These are phyloP conservation scores for Amphimedon queenslandica DNA, from an alignment of 37 sponge, comb jelly and placozoan species.

Conservation along the genomic window DNA sequence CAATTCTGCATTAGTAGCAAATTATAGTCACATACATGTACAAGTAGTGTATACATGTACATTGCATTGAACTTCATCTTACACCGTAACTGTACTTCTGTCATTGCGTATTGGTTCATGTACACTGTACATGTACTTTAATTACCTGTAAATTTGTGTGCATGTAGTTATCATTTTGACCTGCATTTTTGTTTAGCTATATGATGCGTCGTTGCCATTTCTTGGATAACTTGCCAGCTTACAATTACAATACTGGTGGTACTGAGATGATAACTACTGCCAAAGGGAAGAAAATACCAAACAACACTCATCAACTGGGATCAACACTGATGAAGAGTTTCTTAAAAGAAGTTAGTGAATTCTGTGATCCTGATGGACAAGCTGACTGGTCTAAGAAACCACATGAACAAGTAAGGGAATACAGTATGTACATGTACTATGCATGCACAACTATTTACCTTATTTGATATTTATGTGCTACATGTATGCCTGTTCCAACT, in stretches of 20 bases:
- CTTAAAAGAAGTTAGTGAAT: constrained; percentile 69
- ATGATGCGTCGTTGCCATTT: constrained; percentile 59
- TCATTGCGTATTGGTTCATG: no score
- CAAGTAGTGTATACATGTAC: no score
- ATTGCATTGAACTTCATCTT: no score
- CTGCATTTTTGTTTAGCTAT: no score
- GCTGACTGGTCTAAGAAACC: constrained; percentile 64
- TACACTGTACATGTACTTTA: no score
- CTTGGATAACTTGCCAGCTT: constrained; percentile 56
- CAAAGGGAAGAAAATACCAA: neutral
- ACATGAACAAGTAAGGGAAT: constrained; percentile 62
- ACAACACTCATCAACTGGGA: constrained; percentile 69
- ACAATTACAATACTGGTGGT: constrained; percentile 56
- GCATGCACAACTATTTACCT: neutral
- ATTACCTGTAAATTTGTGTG: no score
- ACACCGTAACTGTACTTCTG: no score
- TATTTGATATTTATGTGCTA: neutral
- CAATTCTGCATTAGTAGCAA: no score
- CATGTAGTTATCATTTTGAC: neutral
- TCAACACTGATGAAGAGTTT: constrained; percentile 81
- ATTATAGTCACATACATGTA: no score
- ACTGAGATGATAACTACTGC: neutral
- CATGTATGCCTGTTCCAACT: neutral
- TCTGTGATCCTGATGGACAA: constrained; percentile 63
- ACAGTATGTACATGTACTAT: no score